A percentile compares a stretch with the other conserved stretches of the same genome.
These are phyloP conservation scores for Falco punctatus DNA, from an alignment of 2,113 vertebrate genomes.

Conservation along the genomic window DNA sequence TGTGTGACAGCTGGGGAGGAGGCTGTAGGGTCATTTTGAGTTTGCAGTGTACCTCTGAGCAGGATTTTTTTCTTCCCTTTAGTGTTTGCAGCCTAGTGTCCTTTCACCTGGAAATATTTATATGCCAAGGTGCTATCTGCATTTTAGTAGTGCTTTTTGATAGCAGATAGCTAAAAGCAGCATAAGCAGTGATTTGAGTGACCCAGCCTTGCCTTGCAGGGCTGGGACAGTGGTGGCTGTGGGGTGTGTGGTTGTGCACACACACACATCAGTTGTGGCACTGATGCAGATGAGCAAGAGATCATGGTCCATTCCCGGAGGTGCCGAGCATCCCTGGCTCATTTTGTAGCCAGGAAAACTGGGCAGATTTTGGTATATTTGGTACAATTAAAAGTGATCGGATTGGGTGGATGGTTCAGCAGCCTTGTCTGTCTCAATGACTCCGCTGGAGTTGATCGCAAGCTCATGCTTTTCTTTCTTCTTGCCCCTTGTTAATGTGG, in stretches of 20 bases:
- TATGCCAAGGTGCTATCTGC: neutral
- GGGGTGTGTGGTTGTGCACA: neutral
- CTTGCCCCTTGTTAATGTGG: neutral
- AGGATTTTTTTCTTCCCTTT: neutral
- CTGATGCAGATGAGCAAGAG: fast-evolving
- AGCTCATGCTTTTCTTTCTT: neutral
- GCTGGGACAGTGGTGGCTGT: neutral
- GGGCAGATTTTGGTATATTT: neutral
- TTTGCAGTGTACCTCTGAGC: neutral
- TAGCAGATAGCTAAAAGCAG: neutral
- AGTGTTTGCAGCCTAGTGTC: neutral
- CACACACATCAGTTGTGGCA: no score
- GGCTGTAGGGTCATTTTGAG: neutral
- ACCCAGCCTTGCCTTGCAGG: neutral
- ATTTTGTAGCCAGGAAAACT: neutral
- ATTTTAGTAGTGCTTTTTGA: neutral
- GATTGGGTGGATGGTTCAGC: neutral
- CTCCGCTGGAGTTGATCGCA: neutral
- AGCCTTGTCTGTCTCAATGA: neutral
- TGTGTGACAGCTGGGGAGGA: neutral
- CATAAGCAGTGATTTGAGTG: neutral
- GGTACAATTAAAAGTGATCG: neutral
- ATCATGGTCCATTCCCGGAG: neutral
- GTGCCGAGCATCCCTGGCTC: neutral
- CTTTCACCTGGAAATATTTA: neutral